A percentile compares a stretch with the other conserved stretches of the same genome.
Conservation (phyloP, 2,113 vertebrate genomes). For the Embiotoca jacksoni region DNA sequence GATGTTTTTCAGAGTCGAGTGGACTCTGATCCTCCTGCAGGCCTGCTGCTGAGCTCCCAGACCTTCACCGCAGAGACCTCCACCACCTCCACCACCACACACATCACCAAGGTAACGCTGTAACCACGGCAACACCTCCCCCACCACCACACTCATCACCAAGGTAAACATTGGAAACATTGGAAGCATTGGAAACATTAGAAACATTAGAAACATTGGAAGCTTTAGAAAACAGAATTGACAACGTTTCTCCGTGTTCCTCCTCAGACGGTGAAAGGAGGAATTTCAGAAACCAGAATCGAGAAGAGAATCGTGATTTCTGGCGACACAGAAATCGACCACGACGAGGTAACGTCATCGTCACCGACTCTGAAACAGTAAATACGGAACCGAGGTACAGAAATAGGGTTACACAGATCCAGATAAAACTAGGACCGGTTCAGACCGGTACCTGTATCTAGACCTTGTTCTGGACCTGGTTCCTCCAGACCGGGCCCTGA, state of each 20-base stretch:
- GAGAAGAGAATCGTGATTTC: conserved; percentile 99
- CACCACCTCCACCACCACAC: conserved; percentile 93
- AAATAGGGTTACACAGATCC: not conserved
- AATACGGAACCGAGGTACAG: not conserved
- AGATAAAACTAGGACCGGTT: too few relatives aligned
- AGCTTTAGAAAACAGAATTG: too few relatives aligned
- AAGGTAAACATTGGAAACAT: not conserved
- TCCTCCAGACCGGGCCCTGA: not conserved
- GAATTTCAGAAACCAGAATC: conserved; percentile 96
- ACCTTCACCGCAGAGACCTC: conserved; percentile 95
- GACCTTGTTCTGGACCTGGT: not conserved
- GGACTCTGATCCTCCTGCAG: conserved; percentile 84
- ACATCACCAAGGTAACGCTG: conserved; percentile 90
- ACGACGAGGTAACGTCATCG: conserved; percentile 81
- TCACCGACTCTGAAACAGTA: not conserved
- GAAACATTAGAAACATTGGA: not conserved
- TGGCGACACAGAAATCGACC: conserved; percentile 95
- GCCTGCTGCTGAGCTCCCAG: conserved; percentile 93
- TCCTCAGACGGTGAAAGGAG: conserved; percentile 93
- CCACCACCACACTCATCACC: not conserved
- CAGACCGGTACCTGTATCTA: too few relatives aligned
- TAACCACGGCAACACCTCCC: not conserved
- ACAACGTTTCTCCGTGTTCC: not conserved
- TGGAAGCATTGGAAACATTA: too few relatives aligned
- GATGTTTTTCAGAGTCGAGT: conserved; percentile 60